These are phyloP conservation scores for Tenualosa ilisha DNA, from an alignment of 2,797 vertebrate genomes.

Conservation along the genomic window DNA sequence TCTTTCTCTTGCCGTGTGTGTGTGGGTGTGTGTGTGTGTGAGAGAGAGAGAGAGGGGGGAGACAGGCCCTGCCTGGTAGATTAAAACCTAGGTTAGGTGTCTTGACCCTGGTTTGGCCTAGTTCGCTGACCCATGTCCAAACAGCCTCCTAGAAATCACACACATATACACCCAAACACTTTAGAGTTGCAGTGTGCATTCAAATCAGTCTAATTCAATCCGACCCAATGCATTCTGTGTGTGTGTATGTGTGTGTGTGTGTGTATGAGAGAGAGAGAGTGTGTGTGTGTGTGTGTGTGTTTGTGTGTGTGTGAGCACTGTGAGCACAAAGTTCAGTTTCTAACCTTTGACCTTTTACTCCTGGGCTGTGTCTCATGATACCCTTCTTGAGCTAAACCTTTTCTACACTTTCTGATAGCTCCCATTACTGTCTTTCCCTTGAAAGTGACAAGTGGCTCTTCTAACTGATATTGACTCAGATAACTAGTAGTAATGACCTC, in stretches of 20 bases:
- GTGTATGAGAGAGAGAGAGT: neutral
- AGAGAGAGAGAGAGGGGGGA: neutral
- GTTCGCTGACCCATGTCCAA: neutral
- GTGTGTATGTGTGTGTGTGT: neutral
- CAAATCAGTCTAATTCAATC: neutral
- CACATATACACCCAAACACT: neutral
- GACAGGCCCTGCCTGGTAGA: neutral
- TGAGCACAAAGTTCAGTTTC: neutral
- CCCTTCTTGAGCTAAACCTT: conserved; percentile 35
- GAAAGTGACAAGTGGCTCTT: neutral
- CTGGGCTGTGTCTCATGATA: conserved; percentile 44
- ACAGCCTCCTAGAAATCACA: conserved; percentile 32
- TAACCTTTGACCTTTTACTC: conserved; percentile 33
- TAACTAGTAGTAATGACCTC: too few relatives aligned
- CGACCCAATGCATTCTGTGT: neutral
- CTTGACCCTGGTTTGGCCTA: neutral
- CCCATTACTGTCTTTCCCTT: neutral
- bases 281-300: neutral
- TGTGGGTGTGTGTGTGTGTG: neutral
- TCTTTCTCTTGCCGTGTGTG: neutral
- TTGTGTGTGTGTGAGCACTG: neutral
- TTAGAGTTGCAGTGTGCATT: conserved; percentile 7
- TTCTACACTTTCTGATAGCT: neutral
- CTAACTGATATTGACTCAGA: too few relatives aligned
- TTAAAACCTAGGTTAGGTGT: neutral